Conservation (phyloP, 2,113 vertebrate genomes). For the Melanerpes aurifrons region DNA sequence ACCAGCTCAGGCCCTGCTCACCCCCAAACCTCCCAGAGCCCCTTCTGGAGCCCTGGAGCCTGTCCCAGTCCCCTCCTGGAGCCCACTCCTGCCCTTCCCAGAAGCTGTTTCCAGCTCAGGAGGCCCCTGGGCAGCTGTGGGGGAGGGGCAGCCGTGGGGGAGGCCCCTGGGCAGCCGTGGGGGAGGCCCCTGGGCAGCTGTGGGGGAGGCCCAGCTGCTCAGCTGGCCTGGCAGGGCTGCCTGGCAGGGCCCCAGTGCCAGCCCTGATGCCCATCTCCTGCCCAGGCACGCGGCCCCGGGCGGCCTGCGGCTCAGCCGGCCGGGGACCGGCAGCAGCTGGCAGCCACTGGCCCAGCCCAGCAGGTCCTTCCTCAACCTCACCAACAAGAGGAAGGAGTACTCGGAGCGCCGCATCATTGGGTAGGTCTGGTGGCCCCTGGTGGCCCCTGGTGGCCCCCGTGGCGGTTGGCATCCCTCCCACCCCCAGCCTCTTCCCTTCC, state of each 20-base stretch:
- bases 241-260: background rate
- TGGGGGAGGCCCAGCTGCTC: rapidly evolving
- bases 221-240: no score
- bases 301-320: slow-evolving; percentile 79
- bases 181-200: background rate
- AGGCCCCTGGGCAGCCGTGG: no score
- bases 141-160: no score
- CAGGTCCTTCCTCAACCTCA: slow-evolving; percentile 88
- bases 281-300: slow-evolving; percentile 48
- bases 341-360: slow-evolving; percentile 64
- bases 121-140: no score
- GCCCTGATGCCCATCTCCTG: rapidly evolving
- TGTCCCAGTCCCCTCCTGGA: no score
- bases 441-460: background rate
- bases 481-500: no score
- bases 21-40: no score
- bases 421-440: slow-evolving; percentile 62
- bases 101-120: no score
- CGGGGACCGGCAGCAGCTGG: slow-evolving; percentile 51
- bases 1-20: no score
- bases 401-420: slow-evolving; percentile 93
- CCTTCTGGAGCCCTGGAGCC: no score
- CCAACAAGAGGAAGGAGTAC: slow-evolving; percentile 92
- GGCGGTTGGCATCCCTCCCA: no score
- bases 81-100: no score